These are phyloP conservation scores for Embidobia sp. DNA, from an alignment of 2,888 invertebrate genomes.

Conservation along the genomic window DNA sequence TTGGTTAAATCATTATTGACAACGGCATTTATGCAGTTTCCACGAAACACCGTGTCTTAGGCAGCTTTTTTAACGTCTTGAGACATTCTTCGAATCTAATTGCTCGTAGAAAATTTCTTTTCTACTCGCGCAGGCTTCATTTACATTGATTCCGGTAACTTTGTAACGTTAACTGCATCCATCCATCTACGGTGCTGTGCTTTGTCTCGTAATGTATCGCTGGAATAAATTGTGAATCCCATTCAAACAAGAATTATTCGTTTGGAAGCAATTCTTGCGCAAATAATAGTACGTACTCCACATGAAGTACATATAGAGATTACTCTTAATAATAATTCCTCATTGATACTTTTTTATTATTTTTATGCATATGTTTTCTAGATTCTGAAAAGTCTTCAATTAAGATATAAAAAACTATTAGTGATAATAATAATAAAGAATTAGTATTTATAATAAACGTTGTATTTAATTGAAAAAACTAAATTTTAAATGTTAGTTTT, in stretches of 20 bases:
- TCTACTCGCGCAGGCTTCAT: constrained; percentile 11
- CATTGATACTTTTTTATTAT: too few relatives aligned
- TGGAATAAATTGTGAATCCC: neutral
- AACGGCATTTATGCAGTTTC: constrained; percentile 17
- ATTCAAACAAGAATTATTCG: neutral
- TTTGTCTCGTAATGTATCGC: neutral
- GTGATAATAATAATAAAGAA: too few relatives aligned
- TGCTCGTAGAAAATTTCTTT: constrained; percentile 67
- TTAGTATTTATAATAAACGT: too few relatives aligned
- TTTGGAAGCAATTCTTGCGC: neutral
- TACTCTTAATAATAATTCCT: too few relatives aligned
- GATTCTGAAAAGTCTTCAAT: too few relatives aligned
- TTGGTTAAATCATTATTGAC: constrained; percentile 13
- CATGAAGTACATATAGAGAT: too few relatives aligned
- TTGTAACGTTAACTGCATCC: neutral
- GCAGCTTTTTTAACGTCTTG: constrained; percentile 24
- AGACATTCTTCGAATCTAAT: constrained; percentile 70
- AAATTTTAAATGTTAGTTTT: too few relatives aligned
- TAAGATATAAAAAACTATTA: too few relatives aligned
- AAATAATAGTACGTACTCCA: too few relatives aligned
- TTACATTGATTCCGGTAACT: constrained; percentile 25
- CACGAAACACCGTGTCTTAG: constrained; percentile 7
- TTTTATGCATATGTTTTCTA: too few relatives aligned
- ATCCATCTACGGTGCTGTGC: neutral
- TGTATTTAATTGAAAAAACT: too few relatives aligned